phyloP scores from a whole-genome alignment of 2,797 vertebrate species.

The Eurystomus glaucurus region DNA sequence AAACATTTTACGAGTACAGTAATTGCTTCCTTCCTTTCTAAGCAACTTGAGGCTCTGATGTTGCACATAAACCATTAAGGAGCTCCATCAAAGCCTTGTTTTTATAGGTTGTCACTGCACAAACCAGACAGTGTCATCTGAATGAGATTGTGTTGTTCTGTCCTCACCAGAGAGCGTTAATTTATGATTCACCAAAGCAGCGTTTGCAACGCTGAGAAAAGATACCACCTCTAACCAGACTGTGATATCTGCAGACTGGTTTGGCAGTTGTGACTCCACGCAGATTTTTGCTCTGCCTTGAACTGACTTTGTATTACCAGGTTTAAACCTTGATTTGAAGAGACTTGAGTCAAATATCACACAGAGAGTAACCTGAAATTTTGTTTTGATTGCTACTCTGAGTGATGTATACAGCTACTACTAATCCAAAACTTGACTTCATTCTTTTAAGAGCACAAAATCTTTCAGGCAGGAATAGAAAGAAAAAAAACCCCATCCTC shows the following conservation, averaged over 20 bases:
- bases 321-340: background rate
- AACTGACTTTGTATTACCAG: background rate
- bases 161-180: background rate
- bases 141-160: background rate
- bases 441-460: background rate
- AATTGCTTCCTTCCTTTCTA: background rate
- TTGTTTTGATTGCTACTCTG: background rate
- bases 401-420: background rate
- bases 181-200: background rate
- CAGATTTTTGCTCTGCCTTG: background rate
- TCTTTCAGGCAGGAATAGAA: background rate
- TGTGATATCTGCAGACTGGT: background rate
- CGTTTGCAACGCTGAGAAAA: background rate
- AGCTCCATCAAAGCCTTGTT: background rate
- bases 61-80: background rate
- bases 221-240: accelerated
- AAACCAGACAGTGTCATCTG: accelerated
- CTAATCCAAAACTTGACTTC: background rate
- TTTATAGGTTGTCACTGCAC: background rate
- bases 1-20: background rate
- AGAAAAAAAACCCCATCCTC: background rate
- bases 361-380: accelerated
- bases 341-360: background rate
- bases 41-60: background rate
- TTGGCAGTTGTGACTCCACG: background rate